Evolutionary conservation across 2,113 vertebrate species (phyloP).

Genomic region (Lophochroa leadbeateri): DNA sequence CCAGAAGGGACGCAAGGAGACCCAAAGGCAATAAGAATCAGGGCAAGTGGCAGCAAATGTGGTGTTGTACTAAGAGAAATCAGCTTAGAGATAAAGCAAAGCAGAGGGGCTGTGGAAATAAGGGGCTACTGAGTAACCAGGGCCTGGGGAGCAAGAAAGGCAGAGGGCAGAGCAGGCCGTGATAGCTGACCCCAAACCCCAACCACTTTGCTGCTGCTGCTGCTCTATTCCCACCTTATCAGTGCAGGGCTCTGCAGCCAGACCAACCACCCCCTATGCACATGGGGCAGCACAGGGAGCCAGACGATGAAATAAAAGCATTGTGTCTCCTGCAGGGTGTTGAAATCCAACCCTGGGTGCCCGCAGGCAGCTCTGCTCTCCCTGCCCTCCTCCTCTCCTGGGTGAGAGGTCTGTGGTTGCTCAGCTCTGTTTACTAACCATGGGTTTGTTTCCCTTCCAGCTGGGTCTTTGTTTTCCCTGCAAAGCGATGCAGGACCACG

Average conservation of each 20-base stretch:
- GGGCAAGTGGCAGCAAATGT: neutral
- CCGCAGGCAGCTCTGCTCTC: neutral
- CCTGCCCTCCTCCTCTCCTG: conserved; percentile 6
- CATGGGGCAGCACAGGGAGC: neutral
- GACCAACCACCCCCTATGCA: neutral
- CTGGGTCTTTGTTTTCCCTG: neutral
- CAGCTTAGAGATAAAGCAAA: neutral
- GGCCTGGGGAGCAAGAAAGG: neutral
- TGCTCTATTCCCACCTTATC: neutral
- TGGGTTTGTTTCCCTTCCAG: neutral
- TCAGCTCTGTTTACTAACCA: conserved; percentile 20
- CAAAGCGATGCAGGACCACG: neutral
- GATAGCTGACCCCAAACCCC: neutral
- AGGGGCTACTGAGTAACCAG: rapidly evolving
- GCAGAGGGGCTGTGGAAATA: neutral
- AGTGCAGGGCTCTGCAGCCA: rapidly evolving
- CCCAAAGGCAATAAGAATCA: neutral
- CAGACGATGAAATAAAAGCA: neutral
- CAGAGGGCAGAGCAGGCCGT: neutral
- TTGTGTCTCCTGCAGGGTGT: conserved; percentile 17
- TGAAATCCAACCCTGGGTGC: neutral
- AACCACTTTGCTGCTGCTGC: rapidly evolving
- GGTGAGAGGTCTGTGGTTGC: conserved; percentile 14
- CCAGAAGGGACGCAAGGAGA: neutral
- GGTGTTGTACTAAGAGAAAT: neutral